phyloP scores from a whole-genome alignment of 1,140 invertebrate genomes.

The Homarus americanus region DNA sequence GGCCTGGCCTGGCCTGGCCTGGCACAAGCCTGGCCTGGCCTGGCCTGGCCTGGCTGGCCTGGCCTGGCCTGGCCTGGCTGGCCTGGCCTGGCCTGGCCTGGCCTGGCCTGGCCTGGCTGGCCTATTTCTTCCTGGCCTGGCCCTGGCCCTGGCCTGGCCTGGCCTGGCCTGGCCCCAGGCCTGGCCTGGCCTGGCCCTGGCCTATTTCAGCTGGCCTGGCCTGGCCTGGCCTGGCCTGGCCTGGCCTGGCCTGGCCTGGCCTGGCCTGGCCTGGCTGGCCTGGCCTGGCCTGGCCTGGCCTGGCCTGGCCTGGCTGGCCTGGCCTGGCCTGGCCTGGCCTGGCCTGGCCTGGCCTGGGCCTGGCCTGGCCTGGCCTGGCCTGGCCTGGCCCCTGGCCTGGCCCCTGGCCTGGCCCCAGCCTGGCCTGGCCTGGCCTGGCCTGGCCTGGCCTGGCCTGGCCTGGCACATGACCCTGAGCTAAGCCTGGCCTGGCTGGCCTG shows the following conservation, averaged over 20 bases:
- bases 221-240: constrained; percentile 45
- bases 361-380: no score
- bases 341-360: no score
- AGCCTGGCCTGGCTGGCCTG: no score
- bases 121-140: not conserved
- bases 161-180: constrained; percentile 42
- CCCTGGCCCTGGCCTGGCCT: constrained; percentile 31
- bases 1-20: no score
- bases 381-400: no score
- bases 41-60: not conserved
- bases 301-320: no score
- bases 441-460: constrained; percentile 75
- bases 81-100: constrained; percentile 36
- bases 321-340: no score
- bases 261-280: no score
- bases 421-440: no score
- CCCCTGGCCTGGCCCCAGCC: no score
- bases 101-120: not conserved
- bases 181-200: constrained; percentile 29
- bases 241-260: constrained; percentile 52
- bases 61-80: constrained; percentile 38
- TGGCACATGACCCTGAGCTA: constrained; percentile 50
- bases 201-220: constrained; percentile 40
- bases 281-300: no score
- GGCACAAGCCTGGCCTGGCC: no score